Base-by-base conservation (phyloP, 1,140 invertebrate species). In the Tetraneura akinire region DNA sequence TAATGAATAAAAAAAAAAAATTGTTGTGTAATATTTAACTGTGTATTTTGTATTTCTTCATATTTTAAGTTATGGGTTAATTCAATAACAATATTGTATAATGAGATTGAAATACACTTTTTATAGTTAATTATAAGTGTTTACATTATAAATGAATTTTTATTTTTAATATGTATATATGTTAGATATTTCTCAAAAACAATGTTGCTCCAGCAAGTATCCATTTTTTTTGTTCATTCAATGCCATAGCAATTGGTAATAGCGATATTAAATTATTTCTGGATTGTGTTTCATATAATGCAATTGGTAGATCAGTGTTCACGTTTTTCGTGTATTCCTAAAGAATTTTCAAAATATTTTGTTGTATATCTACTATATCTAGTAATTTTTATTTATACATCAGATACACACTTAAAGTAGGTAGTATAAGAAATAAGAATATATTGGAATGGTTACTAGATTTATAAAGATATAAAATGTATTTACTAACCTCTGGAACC, bases 401-500 rank as follows among this genome's bases (percentile, higher is more conserved):
- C n/a, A n/a, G n/a, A 37, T 4, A 37, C 32, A 37, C 8, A 37
- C 32, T 37, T 8, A 37, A 37, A 37, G 32, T 37, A 37, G 32
- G 32, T 37, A 37, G 32, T 37, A 37, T 37, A 37, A 37, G 32
- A 37, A 37, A 37, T 8, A n/a, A n/a, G n/a, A n/a, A n/a, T n/a
- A n/a, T n/a, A n/a, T n/a, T n/a, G n/a, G n/a, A n/a, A n/a, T n/a
- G n/a, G n/a, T n/a, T n/a, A 8, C 32, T 37, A 18, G 21, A 42
- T 66, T 68, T 42, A 37, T n/a, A 47, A 47, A 73, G n/a, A n/a
- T n/a, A n/a, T n/a, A n/a, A n/a, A n/a, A n/a, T n/a, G n/a, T 47
- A 9, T 13, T 37, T 23, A 37, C 81, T 84, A 84, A 90, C 89
- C 85, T 88, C 88, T 37, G 87, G 85, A 71, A 89, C 87, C 91